Base-by-base conservation (phyloP, 2,797 vertebrate genomes). In the Phoebastria nigripes region DNA sequence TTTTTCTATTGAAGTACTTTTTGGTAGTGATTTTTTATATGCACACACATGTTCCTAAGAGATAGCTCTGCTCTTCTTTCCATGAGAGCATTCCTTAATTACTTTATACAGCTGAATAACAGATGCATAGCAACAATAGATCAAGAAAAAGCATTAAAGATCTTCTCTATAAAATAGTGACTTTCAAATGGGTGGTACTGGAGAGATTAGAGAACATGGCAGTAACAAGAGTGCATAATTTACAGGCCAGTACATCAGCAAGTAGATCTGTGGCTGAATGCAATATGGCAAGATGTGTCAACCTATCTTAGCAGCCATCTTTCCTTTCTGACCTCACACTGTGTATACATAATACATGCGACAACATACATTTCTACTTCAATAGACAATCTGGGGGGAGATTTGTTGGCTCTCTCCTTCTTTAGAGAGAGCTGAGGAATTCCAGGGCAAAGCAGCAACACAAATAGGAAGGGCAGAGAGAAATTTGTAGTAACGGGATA, bases 151-250 rank as follows among this genome's bases (percentile, higher is more conserved):
- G 15, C 67, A 62, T 76, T 89, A 54, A 78, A 78, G 22, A 58
- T 52, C 52, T 71, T 74, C 52, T 82, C 37, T 44, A 4, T 78
- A 41, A 93, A 89, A 65, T 9, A 87, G 42, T 37, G 67, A 21
- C 41, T 84, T 80, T 79, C 46, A 82, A 41, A 37, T 49, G 63
- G 46, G 20, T 77, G 62, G n/a, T 58, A 28, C 59, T 61, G 41
- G 37, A 41, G 82, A 88, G 61, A 70, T 55, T n/a, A 54, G 31
- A 89, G 88, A 95, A 94, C 25, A 19, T 76, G 80, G 87, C 77
- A 96, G 76, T 93, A 97, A 94, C 95, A 96, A 96, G 63, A 51
- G 35, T 52, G 72, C 76, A 83, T 97, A 87, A 97, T 97, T 98
- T 94, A 80, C 59, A 84, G 90, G 82, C 47, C 82, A 96, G 83